Evolutionary conservation across 2,888 invertebrate species (phyloP).

Genomic region (Athalia cordata): DNA sequence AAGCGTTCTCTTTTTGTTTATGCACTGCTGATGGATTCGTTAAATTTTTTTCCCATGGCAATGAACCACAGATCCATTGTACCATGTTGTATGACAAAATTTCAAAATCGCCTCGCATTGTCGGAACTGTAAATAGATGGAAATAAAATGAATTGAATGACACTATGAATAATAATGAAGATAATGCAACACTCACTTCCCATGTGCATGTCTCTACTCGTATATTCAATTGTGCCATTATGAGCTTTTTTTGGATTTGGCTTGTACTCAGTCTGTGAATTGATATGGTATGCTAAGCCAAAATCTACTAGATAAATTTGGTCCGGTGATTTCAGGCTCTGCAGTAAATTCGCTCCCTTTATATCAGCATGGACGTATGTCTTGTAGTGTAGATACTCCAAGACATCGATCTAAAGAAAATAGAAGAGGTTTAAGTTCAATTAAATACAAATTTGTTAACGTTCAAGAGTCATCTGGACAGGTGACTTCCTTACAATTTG

Average conservation of each 20-base stretch:
- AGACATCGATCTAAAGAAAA: constrained; percentile 83
- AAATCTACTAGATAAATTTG: constrained; percentile 94
- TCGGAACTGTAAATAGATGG: constrained; percentile 77
- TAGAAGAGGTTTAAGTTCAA: background rate
- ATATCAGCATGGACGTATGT: constrained; percentile 97
- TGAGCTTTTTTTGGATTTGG: constrained; percentile 94
- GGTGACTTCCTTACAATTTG: constrained; percentile 82
- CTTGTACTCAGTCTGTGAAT: constrained; percentile 85
- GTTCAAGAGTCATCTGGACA: background rate
- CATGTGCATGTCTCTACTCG: constrained; percentile 95
- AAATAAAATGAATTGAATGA: constrained; percentile 38
- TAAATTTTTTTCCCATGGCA: constrained; percentile 90
- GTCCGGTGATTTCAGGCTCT: constrained; percentile 81
- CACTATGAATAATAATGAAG: background rate
- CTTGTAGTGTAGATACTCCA: constrained; percentile 93
- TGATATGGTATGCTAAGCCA: constrained; percentile 88
- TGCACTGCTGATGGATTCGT: constrained; percentile 80
- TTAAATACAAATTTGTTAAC: background rate
- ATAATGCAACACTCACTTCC: constrained; percentile 78
- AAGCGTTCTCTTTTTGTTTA: constrained; percentile 81
- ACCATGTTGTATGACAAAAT: constrained; percentile 95
- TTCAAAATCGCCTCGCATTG: constrained; percentile 95
- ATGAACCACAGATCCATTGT: constrained; percentile 88
- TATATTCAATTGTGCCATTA: constrained; percentile 98
- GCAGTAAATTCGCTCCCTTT: constrained; percentile 94